Percentiles rank a stretch among this genome's conserved stretches.
phyloP scores from a whole-genome alignment of 2,797 vertebrate genomes.

The Todus mexicanus region DNA sequence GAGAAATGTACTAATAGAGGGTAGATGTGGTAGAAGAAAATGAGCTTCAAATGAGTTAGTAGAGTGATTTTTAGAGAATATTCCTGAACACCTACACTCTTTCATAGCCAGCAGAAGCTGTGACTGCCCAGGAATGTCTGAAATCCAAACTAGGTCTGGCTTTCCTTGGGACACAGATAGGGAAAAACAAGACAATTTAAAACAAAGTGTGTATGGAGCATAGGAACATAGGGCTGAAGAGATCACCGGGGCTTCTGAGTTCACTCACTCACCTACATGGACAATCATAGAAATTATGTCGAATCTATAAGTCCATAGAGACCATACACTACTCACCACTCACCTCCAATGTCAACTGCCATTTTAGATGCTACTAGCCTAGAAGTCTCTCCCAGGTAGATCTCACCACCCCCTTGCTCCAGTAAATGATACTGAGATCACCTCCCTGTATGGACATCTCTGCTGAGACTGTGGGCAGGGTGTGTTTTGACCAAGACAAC shows the following conservation, averaged over 20 bases:
- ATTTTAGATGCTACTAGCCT: background rate
- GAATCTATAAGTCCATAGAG: background rate
- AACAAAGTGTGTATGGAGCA: background rate
- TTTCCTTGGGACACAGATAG: background rate
- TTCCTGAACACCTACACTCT: constrained; percentile 20
- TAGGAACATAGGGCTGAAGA: background rate
- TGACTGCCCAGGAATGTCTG: background rate
- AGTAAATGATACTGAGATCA: background rate
- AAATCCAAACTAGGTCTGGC: background rate
- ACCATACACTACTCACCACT: background rate
- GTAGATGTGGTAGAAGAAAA: background rate
- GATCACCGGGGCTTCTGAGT: background rate
- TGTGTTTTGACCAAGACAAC: background rate
- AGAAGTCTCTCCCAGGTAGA: background rate
- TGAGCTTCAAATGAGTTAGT: background rate
- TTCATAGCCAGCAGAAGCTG: background rate
- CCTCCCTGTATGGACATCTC: background rate
- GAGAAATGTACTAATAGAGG: constrained; percentile 23
- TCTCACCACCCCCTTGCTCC: background rate
- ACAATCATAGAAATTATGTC: background rate
- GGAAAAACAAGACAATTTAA: background rate
- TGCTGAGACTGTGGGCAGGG: background rate
- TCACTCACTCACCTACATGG: background rate
- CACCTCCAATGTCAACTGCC: background rate
- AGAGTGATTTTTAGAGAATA: background rate